Base-by-base conservation (phyloP, 2,888 invertebrate genomes). In the Archaeoteleia sp. region DNA sequence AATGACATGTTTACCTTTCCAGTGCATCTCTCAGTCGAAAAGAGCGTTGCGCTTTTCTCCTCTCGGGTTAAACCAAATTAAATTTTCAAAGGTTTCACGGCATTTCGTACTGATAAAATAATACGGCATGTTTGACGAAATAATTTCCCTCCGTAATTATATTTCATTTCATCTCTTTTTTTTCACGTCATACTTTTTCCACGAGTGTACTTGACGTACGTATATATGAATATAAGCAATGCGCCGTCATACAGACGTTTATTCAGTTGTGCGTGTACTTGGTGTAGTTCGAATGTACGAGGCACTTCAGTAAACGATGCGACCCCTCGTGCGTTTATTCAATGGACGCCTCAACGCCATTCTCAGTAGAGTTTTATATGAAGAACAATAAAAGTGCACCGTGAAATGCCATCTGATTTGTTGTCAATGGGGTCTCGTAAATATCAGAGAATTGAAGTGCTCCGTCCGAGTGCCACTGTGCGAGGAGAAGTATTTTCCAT, bases 161-260 rank as follows among this genome's bases (percentile, higher is more conserved):
- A 5, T 5, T 20, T 20, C 20, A 20, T 5, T 20, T 20, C 20
- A 20, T 5, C 3, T 20, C 5, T 20, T 4, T 2, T 20, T 20
- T 20, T 29, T 35, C 55, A 25, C 37, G 14, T 61, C 20, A 49
- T 54, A 32, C 51, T 55, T 61, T 66, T 61, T 57, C 43, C 39
- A 48, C 29, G 62, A 62, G 51, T 67, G 67, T 57, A 57, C 67
- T 67, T 46, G 60, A 67, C 61, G 57, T 25, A 23, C 37, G 39
- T 53, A n/a, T n/a, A n/a, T n/a, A 62, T 67, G 57, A 67, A 62
- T 62, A 57, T 67, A 45, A 55, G 61, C 45, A 67, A 55, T 61
- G 60, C 54, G 14, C 12, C 54, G 49, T 42, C 51, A 40, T 49
- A 55, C 46, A 60, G 61, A 43, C 57, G 61, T 67, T 67, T 55